These are phyloP conservation scores for Botia kubotai DNA, from an alignment of 2,797 vertebrate genomes.

Conservation along the genomic window DNA sequence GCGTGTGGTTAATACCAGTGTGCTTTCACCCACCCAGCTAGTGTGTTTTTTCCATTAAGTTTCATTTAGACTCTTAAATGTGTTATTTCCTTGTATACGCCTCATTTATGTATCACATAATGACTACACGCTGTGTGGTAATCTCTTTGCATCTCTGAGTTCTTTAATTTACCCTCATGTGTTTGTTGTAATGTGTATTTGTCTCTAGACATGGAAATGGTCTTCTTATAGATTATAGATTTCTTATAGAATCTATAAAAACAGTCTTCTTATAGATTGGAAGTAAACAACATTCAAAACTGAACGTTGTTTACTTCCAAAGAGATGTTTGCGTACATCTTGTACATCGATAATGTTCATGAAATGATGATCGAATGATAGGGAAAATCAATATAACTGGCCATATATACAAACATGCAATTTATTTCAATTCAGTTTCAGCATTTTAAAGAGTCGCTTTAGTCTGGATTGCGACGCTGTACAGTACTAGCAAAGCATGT, in stretches of 20 bases:
- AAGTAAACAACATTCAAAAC: too few species aligned
- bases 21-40: not conserved
- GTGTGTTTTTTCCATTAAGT: conserved; percentile 6
- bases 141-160: not conserved
- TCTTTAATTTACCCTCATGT: too few species aligned
- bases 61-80: conserved; percentile 13
- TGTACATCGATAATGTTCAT: not conserved
- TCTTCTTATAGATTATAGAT: too few species aligned
- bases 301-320: not conserved
- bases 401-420: not conserved
- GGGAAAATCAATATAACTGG: not conserved
- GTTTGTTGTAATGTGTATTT: not conserved
- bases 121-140: not conserved
- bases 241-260: too few species aligned
- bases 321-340: not conserved
- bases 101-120: not conserved
- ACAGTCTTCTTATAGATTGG: too few species aligned
- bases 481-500: not conserved
- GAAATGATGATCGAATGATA: not conserved
- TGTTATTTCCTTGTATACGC: conserved; percentile 2
- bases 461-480: not conserved
- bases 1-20: conserved; percentile 14
- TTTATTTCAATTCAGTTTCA: not conserved
- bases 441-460: not conserved
- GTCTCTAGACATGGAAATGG: not conserved